Percentiles rank a stretch among this genome's conserved stretches.
phyloP scores from a whole-genome alignment of 1,140 invertebrate genomes.

The Pinna nobilis region DNA sequence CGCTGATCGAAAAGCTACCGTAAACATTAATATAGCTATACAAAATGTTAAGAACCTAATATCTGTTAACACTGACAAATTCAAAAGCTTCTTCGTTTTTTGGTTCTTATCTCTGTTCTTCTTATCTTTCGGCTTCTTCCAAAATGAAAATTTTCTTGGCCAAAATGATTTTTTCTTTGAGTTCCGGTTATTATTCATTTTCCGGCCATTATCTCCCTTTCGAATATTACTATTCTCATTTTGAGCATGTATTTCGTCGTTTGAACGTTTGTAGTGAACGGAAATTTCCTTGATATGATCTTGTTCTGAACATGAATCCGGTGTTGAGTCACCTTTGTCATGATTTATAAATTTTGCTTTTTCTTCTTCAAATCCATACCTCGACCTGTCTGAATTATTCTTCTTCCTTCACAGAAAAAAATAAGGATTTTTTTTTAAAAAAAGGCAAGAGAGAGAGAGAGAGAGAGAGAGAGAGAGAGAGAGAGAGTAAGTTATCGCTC shows the following conservation, averaged over 20 bases:
- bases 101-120: background rate
- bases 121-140: background rate
- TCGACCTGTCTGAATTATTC: background rate
- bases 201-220: background rate
- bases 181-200: background rate
- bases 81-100: conserved; percentile 4
- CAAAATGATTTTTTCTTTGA: background rate
- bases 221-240: background rate
- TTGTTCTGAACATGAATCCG: background rate
- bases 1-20: conserved; percentile 89
- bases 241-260: background rate
- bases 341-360: background rate
- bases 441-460: too few relatives aligned
- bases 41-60: conserved; percentile 31
- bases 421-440: too few relatives aligned
- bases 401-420: too few relatives aligned
- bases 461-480: too few relatives aligned
- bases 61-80: conserved; percentile 30
- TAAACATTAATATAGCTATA: conserved; percentile 25
- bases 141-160: background rate
- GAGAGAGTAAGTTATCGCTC: too few relatives aligned
- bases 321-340: background rate
- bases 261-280: background rate
- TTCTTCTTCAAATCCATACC: background rate
- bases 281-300: background rate